phyloP scores from a whole-genome alignment of 2,113 vertebrate genomes.

The Puma concolor region DNA sequence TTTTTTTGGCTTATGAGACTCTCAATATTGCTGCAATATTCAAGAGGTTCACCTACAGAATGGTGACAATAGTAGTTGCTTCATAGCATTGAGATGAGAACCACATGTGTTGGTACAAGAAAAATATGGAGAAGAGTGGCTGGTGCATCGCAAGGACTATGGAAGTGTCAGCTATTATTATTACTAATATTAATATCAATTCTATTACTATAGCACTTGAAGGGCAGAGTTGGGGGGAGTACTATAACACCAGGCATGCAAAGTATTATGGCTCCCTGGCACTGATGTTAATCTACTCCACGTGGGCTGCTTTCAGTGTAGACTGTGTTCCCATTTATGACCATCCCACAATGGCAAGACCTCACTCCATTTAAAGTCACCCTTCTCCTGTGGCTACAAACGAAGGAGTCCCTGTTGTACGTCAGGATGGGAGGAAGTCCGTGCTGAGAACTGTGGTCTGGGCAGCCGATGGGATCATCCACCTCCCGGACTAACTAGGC shows the following conservation, averaged over 20 bases:
- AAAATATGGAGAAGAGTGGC: background rate
- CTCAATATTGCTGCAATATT: background rate
- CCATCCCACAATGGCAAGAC: background rate
- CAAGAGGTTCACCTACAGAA: background rate
- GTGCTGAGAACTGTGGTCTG: background rate
- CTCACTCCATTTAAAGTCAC: background rate
- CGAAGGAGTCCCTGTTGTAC: background rate
- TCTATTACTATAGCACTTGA: rapidly evolving
- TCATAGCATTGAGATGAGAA: background rate
- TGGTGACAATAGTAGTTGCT: background rate
- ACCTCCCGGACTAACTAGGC: background rate
- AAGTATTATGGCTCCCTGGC: background rate
- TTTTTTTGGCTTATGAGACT: background rate
- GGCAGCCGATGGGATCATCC: background rate
- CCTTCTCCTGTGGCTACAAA: background rate
- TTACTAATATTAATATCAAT: background rate
- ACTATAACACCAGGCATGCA: background rate
- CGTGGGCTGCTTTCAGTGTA: background rate
- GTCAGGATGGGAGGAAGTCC: background rate
- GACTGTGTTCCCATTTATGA: background rate
- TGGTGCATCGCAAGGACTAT: background rate
- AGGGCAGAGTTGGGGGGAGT: too few relatives aligned
- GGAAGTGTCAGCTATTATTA: background rate
- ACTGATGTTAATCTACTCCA: background rate
- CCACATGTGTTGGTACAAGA: background rate